phyloP scores from a whole-genome alignment of 23 tunicate genomes.

The Phallusia fumigata region DNA sequence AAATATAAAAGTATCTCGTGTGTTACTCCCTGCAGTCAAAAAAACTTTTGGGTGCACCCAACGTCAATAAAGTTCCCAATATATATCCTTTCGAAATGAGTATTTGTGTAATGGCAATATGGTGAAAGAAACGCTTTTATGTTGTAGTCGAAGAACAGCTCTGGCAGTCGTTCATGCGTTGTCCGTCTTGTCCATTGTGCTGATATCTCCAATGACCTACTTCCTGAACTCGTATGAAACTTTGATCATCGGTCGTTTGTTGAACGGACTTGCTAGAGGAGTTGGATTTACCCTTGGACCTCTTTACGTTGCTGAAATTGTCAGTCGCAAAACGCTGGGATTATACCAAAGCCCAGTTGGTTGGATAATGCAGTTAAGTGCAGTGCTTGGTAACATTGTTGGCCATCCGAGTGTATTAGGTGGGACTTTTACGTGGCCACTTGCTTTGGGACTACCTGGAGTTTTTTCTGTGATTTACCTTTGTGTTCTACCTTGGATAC shows the following conservation, averaged over 20 bases:
- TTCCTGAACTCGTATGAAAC: conserved; percentile 45
- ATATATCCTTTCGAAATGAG: too few relatives aligned
- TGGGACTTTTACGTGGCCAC: conserved; percentile 19
- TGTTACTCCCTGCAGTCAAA: too few relatives aligned
- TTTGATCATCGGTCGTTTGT: conserved; percentile 48
- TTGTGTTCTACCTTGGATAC: conserved; percentile 25
- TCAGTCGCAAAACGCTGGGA: conserved; percentile 37
- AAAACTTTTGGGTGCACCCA: too few relatives aligned
- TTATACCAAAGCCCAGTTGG: conserved; percentile 24
- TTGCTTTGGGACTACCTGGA: conserved; percentile 35
- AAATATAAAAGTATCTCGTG: too few relatives aligned
- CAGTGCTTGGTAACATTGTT: conserved; percentile 17
- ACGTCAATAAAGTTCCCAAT: too few relatives aligned
- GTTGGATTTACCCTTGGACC: conserved; percentile 25
- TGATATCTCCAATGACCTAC: conserved; percentile 39
- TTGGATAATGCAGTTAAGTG: conserved; percentile 27
- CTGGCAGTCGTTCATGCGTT: conserved; percentile 27
- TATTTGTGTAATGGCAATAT: too few relatives aligned
- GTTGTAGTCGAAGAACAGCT: not conserved
- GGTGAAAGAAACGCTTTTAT: too few relatives aligned
- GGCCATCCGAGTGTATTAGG: conserved; percentile 39
- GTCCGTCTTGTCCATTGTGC: conserved; percentile 23
- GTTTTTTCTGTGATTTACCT: conserved; percentile 39
- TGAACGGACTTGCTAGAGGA: conserved; percentile 55
- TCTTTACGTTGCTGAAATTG: conserved; percentile 39